Conservation (phyloP, 2,888 invertebrate species). For the Rhabditoides inermis region DNA sequence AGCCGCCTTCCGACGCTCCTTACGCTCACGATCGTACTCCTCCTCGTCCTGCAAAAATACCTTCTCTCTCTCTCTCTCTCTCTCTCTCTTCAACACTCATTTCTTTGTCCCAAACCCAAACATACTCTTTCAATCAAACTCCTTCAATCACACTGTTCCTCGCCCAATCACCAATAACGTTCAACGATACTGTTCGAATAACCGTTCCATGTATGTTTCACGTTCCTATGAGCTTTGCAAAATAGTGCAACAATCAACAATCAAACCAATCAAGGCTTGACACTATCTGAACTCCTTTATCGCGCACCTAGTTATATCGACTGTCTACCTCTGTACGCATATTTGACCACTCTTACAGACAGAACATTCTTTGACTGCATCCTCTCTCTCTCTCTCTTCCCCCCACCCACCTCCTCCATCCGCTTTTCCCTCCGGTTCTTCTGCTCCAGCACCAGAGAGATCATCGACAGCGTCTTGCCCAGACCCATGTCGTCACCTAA, state of each 20-base stretch:
- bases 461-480: slow-evolving; percentile 58
- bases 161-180: not conserved
- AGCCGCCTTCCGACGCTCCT: not conserved
- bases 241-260: no score
- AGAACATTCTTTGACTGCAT: not conserved
- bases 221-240: no score
- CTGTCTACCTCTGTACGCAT: no score
- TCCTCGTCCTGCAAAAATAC: not conserved
- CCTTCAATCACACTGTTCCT: not conserved
- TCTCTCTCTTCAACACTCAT: no score
- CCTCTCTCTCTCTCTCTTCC: not conserved
- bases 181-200: not conserved
- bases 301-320: no score
- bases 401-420: not conserved
- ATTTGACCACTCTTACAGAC: no score
- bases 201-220: no score
- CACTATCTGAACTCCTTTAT: no score
- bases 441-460: slow-evolving; percentile 55
- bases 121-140: not conserved
- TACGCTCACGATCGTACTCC: not conserved
- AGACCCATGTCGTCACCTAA: slow-evolving; percentile 59
- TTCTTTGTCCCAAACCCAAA: not conserved
- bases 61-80: no score
- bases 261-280: no score
- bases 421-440: slow-evolving; percentile 37